A percentile compares a stretch with the other conserved stretches of the same genome.
These are phyloP conservation scores for Bagarius yarrelli DNA, from an alignment of 2,113 vertebrate genomes.

Conservation along the genomic window DNA sequence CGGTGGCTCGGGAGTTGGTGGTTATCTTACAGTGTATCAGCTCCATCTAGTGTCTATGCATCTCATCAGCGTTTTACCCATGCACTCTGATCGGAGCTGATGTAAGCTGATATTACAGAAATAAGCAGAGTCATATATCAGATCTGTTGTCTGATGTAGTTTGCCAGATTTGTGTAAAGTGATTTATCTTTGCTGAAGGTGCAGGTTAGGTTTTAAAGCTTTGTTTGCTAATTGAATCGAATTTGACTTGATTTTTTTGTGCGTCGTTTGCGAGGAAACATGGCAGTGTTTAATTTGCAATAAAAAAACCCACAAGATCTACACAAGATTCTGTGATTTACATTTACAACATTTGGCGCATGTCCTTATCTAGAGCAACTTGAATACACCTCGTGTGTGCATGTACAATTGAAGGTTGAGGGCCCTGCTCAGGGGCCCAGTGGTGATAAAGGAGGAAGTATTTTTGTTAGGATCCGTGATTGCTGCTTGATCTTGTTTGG, in stretches of 20 bases:
- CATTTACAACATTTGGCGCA: too few species aligned
- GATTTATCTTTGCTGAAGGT: background rate
- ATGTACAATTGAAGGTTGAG: too few species aligned
- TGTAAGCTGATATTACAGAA: too few species aligned
- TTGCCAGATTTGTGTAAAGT: background rate
- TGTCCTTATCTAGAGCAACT: too few species aligned
- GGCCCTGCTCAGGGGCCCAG: too few species aligned
- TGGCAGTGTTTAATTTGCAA: too few species aligned
- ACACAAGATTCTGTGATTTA: too few species aligned
- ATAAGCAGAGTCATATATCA: too few species aligned
- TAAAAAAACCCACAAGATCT: too few species aligned
- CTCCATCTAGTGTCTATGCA: slow-evolving; percentile 42
- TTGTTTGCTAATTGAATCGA: background rate
- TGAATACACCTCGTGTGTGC: too few species aligned
- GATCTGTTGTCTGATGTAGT: background rate
- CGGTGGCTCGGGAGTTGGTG: background rate
- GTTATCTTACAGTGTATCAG: slow-evolving; percentile 6
- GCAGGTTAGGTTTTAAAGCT: background rate
- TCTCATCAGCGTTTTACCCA: background rate
- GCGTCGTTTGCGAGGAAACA: too few species aligned
- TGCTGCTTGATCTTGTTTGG: background rate
- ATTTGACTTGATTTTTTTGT: background rate
- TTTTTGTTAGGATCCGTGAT: background rate
- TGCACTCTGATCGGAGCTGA: background rate
- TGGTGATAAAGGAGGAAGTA: background rate